Percentiles rank a stretch among this genome's conserved stretches.
Conservation (phyloP, 1,140 invertebrate species). For the Drosophila guanche region DNA sequence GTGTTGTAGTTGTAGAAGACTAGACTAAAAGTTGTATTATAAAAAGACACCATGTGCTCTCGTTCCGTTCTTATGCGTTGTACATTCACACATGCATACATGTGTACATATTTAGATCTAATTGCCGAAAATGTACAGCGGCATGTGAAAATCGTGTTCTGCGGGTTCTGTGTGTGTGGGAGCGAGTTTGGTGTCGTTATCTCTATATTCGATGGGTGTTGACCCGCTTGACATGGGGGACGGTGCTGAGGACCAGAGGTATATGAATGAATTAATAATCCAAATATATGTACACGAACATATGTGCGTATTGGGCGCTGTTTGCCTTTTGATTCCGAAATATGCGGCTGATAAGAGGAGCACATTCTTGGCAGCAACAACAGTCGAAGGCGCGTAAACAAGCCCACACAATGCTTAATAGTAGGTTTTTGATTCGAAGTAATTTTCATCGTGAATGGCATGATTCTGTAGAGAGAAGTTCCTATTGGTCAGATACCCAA, state of each 20-base stretch:
- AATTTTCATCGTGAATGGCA: not conserved
- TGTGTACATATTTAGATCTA: conserved; percentile 28
- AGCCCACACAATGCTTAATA: not conserved
- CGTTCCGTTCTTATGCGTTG: conserved; percentile 23
- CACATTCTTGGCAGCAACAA: conserved; percentile 33
- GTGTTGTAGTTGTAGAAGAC: conserved; percentile 15
- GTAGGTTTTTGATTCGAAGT: too few species aligned
- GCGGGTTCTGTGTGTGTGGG: conserved; percentile 12
- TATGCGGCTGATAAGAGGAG: conserved; percentile 47
- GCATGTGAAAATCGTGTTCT: conserved; percentile 66
- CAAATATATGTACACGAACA: not conserved
- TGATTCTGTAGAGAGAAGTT: not conserved
- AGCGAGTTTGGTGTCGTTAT: conserved; percentile 25
- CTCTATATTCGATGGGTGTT: conserved; percentile 27
- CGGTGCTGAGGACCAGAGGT: not conserved
- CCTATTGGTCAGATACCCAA: not conserved
- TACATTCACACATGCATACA: conserved; percentile 8
- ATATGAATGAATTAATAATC: conserved; percentile 44
- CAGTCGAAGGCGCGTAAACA: conserved; percentile 38
- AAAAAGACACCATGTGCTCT: conserved; percentile 43
- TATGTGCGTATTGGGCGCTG: conserved; percentile 8
- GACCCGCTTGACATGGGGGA: conserved; percentile 27
- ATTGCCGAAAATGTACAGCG: conserved; percentile 67
- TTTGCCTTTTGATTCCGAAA: conserved; percentile 21
- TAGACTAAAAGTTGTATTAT: conserved; percentile 34